Conservation (phyloP, 2,888 invertebrate genomes). For the Glaucopsyche alexis region DNA sequence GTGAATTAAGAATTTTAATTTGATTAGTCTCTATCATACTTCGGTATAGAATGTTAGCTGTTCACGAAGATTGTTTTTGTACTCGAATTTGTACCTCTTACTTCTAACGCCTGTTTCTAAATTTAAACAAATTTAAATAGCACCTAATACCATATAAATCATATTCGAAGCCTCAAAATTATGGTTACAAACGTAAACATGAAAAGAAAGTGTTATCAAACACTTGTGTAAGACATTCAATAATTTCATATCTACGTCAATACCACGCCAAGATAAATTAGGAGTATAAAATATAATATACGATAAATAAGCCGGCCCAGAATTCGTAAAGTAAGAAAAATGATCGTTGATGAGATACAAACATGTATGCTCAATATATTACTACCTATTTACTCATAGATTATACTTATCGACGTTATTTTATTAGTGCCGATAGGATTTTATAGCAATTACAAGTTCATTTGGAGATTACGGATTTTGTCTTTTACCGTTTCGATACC, state of each 20-base stretch:
- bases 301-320: conserved; percentile 46
- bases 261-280: conserved; percentile 32
- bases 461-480: conserved; percentile 39
- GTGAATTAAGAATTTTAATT: too few species aligned
- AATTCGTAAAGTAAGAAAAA: conserved; percentile 68
- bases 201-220: conserved; percentile 27
- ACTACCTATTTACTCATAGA: conserved; percentile 71
- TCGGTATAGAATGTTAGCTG: background rate
- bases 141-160: conserved; percentile 4
- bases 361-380: conserved; percentile 71
- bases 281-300: conserved; percentile 42
- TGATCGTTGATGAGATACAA: conserved; percentile 66
- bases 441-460: conserved; percentile 63
- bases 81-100: background rate
- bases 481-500: background rate
- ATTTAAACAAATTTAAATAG: conserved; percentile 17
- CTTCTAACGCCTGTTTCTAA: background rate
- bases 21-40: too few species aligned
- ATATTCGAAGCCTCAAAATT: background rate
- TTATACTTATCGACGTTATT: conserved; percentile 69
- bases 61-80: background rate
- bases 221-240: background rate
- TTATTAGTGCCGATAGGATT: conserved; percentile 49
- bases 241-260: conserved; percentile 35
- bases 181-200: conserved; percentile 3